Evolutionary conservation across 2,797 vertebrate genomes (phyloP).

Genomic region (Poliocrania exsul): DNA sequence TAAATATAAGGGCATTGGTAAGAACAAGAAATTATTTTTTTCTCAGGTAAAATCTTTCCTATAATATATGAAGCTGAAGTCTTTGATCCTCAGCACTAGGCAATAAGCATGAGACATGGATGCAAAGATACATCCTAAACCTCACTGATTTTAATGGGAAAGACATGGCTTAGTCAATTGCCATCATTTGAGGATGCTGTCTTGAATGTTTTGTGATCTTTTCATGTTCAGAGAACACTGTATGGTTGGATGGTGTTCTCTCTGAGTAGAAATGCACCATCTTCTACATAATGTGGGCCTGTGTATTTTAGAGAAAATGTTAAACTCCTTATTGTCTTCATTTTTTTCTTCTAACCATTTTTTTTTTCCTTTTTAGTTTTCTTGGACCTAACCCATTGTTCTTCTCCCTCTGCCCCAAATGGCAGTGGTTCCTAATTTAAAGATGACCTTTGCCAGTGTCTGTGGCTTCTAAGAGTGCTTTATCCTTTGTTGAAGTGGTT

Average conservation of each 20-base stretch:
- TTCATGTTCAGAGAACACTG: neutral
- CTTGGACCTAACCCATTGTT: neutral
- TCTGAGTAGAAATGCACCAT: neutral
- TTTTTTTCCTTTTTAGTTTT: neutral
- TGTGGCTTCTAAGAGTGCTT: conserved; percentile 42
- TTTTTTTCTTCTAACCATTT: neutral
- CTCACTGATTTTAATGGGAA: neutral
- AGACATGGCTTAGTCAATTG: neutral
- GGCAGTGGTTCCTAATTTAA: conserved; percentile 45
- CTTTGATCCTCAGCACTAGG: neutral
- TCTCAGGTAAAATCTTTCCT: neutral
- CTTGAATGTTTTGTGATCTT: neutral
- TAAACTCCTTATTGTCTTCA: neutral
- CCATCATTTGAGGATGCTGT: neutral
- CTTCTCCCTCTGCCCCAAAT: neutral
- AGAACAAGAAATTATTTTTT: neutral
- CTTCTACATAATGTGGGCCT: neutral
- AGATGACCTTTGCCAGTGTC: conserved; percentile 48
- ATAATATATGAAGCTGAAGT: neutral
- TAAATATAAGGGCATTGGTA: neutral
- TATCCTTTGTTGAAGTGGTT: conserved; percentile 33
- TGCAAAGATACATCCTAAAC: neutral
- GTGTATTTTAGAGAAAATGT: neutral
- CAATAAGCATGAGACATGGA: neutral
- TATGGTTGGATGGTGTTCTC: neutral